Conservation (phyloP, 2,888 invertebrate species). For the Ophion costatus region DNA sequence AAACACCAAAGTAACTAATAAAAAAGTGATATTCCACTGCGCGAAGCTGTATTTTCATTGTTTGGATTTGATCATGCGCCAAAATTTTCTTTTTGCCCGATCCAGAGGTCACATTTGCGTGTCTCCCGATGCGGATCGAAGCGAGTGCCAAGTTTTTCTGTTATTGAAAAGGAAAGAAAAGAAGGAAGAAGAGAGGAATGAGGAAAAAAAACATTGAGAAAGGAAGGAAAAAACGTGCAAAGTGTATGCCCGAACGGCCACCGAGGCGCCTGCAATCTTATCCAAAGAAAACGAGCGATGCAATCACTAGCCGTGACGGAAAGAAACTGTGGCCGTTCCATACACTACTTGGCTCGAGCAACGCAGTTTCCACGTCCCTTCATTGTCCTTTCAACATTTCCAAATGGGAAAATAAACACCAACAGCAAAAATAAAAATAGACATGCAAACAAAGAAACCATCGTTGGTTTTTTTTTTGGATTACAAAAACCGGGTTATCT, state of each 20-base stretch:
- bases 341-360: conserved; percentile 33
- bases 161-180: conserved; percentile 1
- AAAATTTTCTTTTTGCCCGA: background rate
- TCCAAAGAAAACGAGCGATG: conserved; percentile 54
- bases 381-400: conserved; percentile 14
- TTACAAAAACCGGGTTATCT: conserved; percentile 53
- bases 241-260: conserved; percentile 26
- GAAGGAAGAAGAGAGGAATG: background rate
- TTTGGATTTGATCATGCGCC: too few species aligned
- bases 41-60: too few species aligned
- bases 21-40: too few species aligned
- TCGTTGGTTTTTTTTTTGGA: conserved; percentile 8
- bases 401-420: background rate
- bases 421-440: conserved; percentile 8
- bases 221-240: background rate
- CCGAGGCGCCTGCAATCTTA: conserved; percentile 61
- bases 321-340: conserved; percentile 51
- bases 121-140: conserved; percentile 18
- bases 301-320: conserved; percentile 63
- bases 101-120: background rate
- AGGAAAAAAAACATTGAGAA: background rate
- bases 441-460: background rate
- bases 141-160: conserved; percentile 5
- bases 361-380: background rate
- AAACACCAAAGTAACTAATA: too few species aligned